Base-by-base conservation (phyloP, 2,113 vertebrate genomes). In the Oxyruncus cristatus region DNA sequence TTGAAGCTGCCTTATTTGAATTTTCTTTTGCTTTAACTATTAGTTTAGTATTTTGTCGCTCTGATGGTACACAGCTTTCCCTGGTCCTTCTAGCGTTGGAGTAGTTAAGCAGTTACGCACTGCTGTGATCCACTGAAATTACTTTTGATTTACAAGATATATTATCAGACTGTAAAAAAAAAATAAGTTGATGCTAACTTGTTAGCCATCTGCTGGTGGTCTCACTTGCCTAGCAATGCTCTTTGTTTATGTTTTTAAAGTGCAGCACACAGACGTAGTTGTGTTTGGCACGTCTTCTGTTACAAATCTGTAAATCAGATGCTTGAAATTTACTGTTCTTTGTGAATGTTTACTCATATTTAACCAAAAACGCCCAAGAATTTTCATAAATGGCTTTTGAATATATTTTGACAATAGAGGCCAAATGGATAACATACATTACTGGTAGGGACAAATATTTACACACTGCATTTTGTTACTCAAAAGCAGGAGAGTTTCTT, bases 1-100 rank as follows among this genome's bases (percentile, higher is more conserved):
- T 8, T 4, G 9, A 3, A 35, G 9, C 24, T 6, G 1, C 8
- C 18, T 20, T 12, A 11, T 5, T 27, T 16, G 5, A 2, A 10
- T 63, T 44, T 16, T 26, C 4, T 19, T 59, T 24, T 35, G 19
- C 33, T 19, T 42, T 37, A 4, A 22, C 6, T 6, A 2, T 2
- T 30, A 15, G 5, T 19, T 73, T 5, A 6, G 0, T 70, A 0
- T 92, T 91, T 39, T 49, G 33, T 5, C 2, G 0, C 10, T 44
- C 11, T 35, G 10, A 8, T 8, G 14, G 32, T 15, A 6, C 37
- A 1, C 0, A 53, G 9, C 67, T 87, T 55, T 46, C 42, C 11
- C 33, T 8, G 46, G 8, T 72, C 59, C 12, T 85, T 37, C 11
- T 50, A 41, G 5, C 41, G 27, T 72, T 30, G 39, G 61, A 11